Evolutionary conservation across 2,797 vertebrate genomes (phyloP).

Genomic region (Lates japonicus): DNA sequence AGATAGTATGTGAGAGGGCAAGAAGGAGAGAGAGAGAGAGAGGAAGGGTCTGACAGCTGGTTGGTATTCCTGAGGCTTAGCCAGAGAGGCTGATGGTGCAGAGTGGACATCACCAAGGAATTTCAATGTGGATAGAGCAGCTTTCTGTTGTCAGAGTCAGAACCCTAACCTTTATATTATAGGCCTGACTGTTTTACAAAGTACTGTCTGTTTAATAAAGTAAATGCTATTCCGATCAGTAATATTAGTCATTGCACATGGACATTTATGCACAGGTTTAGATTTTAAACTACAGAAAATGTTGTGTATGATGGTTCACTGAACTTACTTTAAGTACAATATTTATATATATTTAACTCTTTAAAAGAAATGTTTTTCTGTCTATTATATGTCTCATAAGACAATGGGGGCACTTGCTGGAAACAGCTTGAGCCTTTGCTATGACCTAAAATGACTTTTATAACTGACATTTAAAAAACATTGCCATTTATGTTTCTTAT

Average conservation of each 20-base stretch:
- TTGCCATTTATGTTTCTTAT: neutral
- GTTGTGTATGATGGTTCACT: neutral
- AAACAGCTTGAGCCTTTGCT: neutral
- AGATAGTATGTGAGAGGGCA: conserved; percentile 40
- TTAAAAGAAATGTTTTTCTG: neutral
- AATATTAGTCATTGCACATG: neutral
- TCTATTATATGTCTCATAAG: neutral
- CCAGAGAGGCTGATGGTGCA: conserved; percentile 77
- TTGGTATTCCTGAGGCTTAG: conserved; percentile 82
- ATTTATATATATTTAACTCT: neutral
- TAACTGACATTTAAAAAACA: neutral
- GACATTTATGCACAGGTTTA: neutral
- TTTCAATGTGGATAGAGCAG: conserved; percentile 75
- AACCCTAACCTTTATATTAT: conserved; percentile 33
- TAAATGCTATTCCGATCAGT: conserved; percentile 5
- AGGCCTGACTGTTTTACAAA: conserved; percentile 27
- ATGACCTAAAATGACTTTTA: neutral
- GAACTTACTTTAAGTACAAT: neutral
- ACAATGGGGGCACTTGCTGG: neutral
- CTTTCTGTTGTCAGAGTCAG: conserved; percentile 58
- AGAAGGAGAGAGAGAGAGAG: conserved; percentile 44
- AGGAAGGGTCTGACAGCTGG: conserved; percentile 65
- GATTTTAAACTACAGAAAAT: conserved; percentile 1
- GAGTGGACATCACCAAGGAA: conserved; percentile 81
- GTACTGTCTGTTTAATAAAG: conserved; percentile 1